A percentile compares a stretch with the other conserved stretches of the same genome.
Evolutionary conservation across 1,140 invertebrate species (phyloP).

Genomic region (Cyphomyrmex costatus): DNA sequence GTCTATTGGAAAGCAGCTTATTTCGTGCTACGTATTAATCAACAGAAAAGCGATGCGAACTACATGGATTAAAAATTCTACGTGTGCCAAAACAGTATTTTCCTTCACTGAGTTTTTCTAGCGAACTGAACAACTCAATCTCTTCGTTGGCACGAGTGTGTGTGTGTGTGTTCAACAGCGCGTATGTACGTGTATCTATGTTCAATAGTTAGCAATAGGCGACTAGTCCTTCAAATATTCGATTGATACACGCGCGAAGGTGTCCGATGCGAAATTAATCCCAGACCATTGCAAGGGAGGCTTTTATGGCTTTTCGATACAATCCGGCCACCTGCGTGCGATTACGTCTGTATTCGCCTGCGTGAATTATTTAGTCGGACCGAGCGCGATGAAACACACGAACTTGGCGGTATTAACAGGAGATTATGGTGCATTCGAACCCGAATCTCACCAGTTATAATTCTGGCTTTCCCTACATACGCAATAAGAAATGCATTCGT

Average conservation of each 20-base stretch:
- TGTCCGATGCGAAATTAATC: slow-evolving; percentile 47
- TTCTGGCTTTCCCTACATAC: not conserved
- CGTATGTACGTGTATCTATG: too few relatives aligned
- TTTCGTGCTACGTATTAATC: slow-evolving; percentile 14
- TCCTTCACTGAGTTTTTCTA: not conserved
- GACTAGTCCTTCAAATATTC: slow-evolving; percentile 45
- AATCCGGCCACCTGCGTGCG: slow-evolving; percentile 50
- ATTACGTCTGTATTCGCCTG: slow-evolving; percentile 34
- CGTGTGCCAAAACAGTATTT: slow-evolving; percentile 13
- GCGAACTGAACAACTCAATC: slow-evolving; percentile 4
- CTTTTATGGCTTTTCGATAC: slow-evolving; percentile 71
- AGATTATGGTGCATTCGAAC: slow-evolving; percentile 25
- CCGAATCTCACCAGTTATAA: not conserved
- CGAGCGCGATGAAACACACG: slow-evolving; percentile 50
- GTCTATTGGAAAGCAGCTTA: not conserved
- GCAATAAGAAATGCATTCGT: slow-evolving; percentile 28
- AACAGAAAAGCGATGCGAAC: not conserved
- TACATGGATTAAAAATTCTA: slow-evolving; percentile 36
- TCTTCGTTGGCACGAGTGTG: not conserved
- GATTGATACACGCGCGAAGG: slow-evolving; percentile 46
- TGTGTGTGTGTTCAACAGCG: not conserved
- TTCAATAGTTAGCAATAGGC: not conserved
- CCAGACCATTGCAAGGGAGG: not conserved
- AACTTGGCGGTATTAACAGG: slow-evolving; percentile 44
- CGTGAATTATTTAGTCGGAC: slow-evolving; percentile 46